phyloP scores from a whole-genome alignment of 2,888 invertebrate species.

The Aporophyla nigra region DNA sequence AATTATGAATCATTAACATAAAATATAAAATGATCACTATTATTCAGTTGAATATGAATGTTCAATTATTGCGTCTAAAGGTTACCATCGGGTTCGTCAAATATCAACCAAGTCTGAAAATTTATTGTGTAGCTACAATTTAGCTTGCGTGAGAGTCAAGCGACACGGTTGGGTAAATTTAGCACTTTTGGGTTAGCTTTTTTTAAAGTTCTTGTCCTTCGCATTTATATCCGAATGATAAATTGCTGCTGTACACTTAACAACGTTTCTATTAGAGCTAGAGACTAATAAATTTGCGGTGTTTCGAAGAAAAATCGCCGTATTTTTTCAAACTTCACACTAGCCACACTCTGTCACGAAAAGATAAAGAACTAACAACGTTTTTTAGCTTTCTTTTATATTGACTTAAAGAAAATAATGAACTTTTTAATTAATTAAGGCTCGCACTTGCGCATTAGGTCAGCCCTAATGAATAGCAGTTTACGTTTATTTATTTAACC shows the following conservation, averaged over 20 bases:
- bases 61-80: slow-evolving; percentile 21
- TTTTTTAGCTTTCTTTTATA: slow-evolving; percentile 39
- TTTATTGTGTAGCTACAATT: slow-evolving; percentile 1
- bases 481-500: slow-evolving; percentile 70
- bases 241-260: slow-evolving; percentile 39
- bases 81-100: slow-evolving; percentile 9
- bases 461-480: slow-evolving; percentile 69
- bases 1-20: slow-evolving; percentile 22
- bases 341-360: slow-evolving; percentile 33
- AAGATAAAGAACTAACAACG: slow-evolving; percentile 53
- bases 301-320: slow-evolving; percentile 46
- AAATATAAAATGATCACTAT: slow-evolving; percentile 4
- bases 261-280: slow-evolving; percentile 46
- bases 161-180: slow-evolving; percentile 43
- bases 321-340: slow-evolving; percentile 52
- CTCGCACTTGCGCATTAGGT: slow-evolving; percentile 52
- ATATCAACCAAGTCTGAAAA: slow-evolving; percentile 9
- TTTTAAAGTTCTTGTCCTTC: slow-evolving; percentile 41
- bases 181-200: slow-evolving; percentile 46
- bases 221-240: slow-evolving; percentile 53
- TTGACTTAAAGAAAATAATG: slow-evolving; percentile 47
- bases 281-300: slow-evolving; percentile 46
- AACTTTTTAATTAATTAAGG: slow-evolving; percentile 58
- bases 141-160: slow-evolving; percentile 32
- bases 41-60: slow-evolving; percentile 21